Evolutionary conservation across 2,797 vertebrate genomes (phyloP), one percentile per base, ranked within the genome.

Genomic region (Acanthopagrus latus): DNA sequence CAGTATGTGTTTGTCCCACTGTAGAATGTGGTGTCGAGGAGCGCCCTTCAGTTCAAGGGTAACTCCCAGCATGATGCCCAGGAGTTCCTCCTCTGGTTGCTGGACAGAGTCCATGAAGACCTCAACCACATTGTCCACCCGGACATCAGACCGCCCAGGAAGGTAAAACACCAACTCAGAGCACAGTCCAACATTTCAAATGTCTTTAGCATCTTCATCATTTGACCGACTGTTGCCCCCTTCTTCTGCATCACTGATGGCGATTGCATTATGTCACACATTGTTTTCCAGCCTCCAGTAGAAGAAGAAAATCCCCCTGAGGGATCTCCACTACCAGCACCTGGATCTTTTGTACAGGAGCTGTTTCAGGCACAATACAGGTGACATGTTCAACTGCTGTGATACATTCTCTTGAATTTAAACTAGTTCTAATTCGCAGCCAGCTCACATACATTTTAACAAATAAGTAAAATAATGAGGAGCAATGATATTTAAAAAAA

Each of bases 311-410:
- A 95, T 16, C 88, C 91, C 33, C 93, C 96, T 63, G 98, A 98
- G 93, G 98, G 97, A 85, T 96, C 98, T 69, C 95, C 96, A 63
- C 95, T 97, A 85, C 97, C 97, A 72, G 93, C 95, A 77, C 97
- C 97, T 60, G 97, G 97, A 84, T 98, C 98, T 84, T 99, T 99
- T 72, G 96, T 99, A 83, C 98, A 99, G 93, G 98, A 99, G 83
- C 96, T 99, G 93, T 99, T 99, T 93, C 98, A 99, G 94, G 98
- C 98, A 86, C 98, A 99, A 90, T 99, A 99, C 94, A 98, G 98
- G 98, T 99, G 48, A 84, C 16, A 33, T 16, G 2, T 63, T 76
- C 3, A 50, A 14, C 6, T 16, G 16, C 29, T 69, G 16, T 2
- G 46, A 14, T 21, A 14, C 13, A 25, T 25, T 51, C 5, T 33